Percentiles rank a stretch among this genome's conserved stretches.
Evolutionary conservation across 2,797 vertebrate genomes (phyloP).

Genomic region (Lycodopsis pacificus): DNA sequence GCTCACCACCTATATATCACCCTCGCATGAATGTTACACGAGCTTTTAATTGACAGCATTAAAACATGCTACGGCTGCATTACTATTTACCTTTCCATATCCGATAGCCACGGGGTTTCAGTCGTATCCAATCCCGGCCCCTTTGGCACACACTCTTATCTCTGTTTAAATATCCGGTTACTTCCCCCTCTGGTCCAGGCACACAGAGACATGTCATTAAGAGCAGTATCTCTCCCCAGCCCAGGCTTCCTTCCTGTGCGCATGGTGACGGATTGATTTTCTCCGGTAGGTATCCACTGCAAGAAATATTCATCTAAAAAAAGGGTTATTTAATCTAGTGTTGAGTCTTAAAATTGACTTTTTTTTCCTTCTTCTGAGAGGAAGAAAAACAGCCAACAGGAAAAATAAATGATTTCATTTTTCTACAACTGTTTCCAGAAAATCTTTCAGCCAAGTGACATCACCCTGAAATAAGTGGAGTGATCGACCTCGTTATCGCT

Average conservation of each 20-base stretch:
- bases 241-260: slow-evolving; percentile 82
- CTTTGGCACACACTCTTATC: slow-evolving; percentile 86
- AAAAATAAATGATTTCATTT: slow-evolving; percentile 55
- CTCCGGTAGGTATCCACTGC: slow-evolving; percentile 73
- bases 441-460: slow-evolving; percentile 48
- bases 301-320: slow-evolving; percentile 71
- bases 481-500: slow-evolving; percentile 33
- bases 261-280: slow-evolving; percentile 83
- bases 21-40: slow-evolving; percentile 72
- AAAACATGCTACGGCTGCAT: slow-evolving; percentile 77
- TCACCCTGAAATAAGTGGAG: slow-evolving; percentile 49
- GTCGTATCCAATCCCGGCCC: slow-evolving; percentile 79
- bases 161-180: slow-evolving; percentile 87
- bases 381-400: slow-evolving; percentile 40
- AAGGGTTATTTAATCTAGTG: slow-evolving; percentile 61
- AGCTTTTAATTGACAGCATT: slow-evolving; percentile 81
- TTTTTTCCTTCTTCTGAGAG: background rate
- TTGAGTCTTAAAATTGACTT: slow-evolving; percentile 27
- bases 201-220: slow-evolving; percentile 83
- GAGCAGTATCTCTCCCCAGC: slow-evolving; percentile 77
- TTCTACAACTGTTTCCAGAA: slow-evolving; percentile 47
- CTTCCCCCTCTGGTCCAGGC: slow-evolving; percentile 80
- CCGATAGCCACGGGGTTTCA: slow-evolving; percentile 78
- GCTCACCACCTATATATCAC: slow-evolving; percentile 60
- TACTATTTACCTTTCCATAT: slow-evolving; percentile 84